phyloP scores from a whole-genome alignment of 2,113 vertebrate genomes.

The Nannospalax galili region DNA sequence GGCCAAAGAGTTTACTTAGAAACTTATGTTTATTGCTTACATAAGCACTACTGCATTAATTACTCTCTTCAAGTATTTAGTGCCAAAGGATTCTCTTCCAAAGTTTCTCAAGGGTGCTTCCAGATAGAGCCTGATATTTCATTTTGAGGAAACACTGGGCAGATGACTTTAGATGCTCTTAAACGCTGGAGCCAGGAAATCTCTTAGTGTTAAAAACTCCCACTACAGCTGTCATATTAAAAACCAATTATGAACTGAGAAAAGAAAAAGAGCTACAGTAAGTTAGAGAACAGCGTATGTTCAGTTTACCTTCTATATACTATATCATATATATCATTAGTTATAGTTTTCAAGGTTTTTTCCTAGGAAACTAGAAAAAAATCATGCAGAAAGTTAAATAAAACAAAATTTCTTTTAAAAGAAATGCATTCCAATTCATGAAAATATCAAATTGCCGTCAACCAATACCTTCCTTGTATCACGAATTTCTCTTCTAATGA shows the following conservation, averaged over 20 bases:
- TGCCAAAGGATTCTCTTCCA: conserved; percentile 23
- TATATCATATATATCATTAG: not conserved
- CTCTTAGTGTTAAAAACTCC: conserved; percentile 14
- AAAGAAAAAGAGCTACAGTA: not conserved
- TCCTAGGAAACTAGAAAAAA: conserved; percentile 21
- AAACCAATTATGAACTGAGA: conserved; percentile 40
- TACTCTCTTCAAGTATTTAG: conserved; percentile 46
- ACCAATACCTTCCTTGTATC: not conserved
- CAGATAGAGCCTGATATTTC: conserved; percentile 19
- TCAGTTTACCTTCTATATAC: not conserved
- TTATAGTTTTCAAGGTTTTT: not conserved
- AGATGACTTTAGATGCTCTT: conserved; percentile 30
- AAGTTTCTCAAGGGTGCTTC: conserved; percentile 44
- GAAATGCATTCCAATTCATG: not conserved
- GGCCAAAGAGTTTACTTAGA: conserved; percentile 12
- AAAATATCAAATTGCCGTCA: conserved; percentile 19
- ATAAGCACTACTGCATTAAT: conserved; percentile 56
- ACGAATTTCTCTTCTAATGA: not conserved
- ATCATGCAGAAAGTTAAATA: not conserved
- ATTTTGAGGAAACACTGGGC: conserved; percentile 36
- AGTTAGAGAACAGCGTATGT: conserved; percentile 34
- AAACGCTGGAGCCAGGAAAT: conserved; percentile 47
- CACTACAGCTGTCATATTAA: conserved; percentile 46
- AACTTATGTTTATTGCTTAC: not conserved
- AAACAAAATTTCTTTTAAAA: not conserved